phyloP scores from a whole-genome alignment of 1,140 invertebrate species.

The Gryllus bimaculatus region DNA sequence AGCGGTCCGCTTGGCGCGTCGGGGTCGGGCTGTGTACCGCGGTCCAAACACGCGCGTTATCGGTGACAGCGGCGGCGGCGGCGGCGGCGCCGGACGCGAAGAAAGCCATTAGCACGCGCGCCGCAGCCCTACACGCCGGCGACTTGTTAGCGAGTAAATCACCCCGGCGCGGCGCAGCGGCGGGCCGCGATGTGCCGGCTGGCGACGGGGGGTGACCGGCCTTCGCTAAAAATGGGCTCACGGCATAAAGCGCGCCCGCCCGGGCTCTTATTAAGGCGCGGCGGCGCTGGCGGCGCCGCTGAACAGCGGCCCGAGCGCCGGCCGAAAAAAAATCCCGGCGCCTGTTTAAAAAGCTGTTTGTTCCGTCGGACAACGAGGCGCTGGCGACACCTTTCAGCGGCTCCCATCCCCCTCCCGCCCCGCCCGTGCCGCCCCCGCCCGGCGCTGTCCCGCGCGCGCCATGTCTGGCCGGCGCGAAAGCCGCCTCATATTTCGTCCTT shows the following conservation, averaged over 20 bases:
- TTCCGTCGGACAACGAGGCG: neutral
- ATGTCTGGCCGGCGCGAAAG: neutral
- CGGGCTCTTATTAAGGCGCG: neutral
- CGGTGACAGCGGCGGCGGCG: too few relatives aligned
- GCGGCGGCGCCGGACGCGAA: neutral
- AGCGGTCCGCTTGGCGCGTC: too few relatives aligned
- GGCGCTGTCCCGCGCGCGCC: too few relatives aligned
- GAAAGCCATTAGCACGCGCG: neutral
- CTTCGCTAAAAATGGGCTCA: neutral
- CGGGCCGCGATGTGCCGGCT: too few relatives aligned
- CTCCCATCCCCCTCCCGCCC: too few relatives aligned
- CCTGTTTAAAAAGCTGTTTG: neutral
- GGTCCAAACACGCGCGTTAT: too few relatives aligned
- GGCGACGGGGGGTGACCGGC: too few relatives aligned
- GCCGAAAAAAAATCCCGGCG: neutral
- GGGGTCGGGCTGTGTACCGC: too few relatives aligned
- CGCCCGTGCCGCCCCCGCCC: too few relatives aligned
- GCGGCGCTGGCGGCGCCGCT: too few relatives aligned
- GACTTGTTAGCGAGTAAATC: neutral
- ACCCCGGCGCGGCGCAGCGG: neutral
- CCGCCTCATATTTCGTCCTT: neutral
- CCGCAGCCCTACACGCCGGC: neutral
- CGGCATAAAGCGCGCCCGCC: neutral
- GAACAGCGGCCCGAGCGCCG: neutral
- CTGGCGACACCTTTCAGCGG: neutral